Base-by-base conservation (phyloP, 2,113 vertebrate species). In the Lepus timidus region DNA sequence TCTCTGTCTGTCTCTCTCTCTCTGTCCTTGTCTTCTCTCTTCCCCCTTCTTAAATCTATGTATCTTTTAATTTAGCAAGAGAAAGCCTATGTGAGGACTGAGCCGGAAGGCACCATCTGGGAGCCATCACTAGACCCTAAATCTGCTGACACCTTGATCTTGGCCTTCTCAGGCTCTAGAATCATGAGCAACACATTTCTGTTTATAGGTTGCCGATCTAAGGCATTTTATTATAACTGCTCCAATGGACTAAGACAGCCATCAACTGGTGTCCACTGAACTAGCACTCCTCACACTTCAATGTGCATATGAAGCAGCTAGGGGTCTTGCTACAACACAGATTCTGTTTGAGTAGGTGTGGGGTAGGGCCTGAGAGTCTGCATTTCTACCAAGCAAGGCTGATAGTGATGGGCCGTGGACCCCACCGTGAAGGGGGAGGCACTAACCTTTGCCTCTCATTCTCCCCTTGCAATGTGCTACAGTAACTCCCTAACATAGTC, bases 341-440 rank as follows among this genome's bases (percentile, higher is more conserved):
- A 49, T 88, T 74, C 61, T 70, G 10, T 44, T 94, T 5, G 7
- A 70, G 27, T 70, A 85, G 33, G 36, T 68, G 17, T 89, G 67
- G 27, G 33, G 33, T 55, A 16, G 44, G 33, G n/a, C 39, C 70
- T 70, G 27, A 75, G 73, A 85, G 27, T 85, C 39, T 89, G 12
- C 44, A 44, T 73, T 84, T 95, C 79, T 92, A 71, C 39, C 27
- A 78, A 85, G n/a, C 44, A 55, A 19, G 73, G 27, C n/a, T 92
- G 78, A 84, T 78, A 23, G 17, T 68, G 27, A 64, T 76, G 39
- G n/a, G 33, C 44, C 44, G 4, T 71, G 33, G 39, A 67, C 9
- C 65, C 36, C 31, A 88, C 73, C 68, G 25, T 71, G 55, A 87
- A 67, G 71, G 58, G 23, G 4, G 52, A 73, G 9, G 64, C 51